Base-by-base conservation (phyloP, 2,888 invertebrate genomes). In the Pomacea canaliculata region DNA sequence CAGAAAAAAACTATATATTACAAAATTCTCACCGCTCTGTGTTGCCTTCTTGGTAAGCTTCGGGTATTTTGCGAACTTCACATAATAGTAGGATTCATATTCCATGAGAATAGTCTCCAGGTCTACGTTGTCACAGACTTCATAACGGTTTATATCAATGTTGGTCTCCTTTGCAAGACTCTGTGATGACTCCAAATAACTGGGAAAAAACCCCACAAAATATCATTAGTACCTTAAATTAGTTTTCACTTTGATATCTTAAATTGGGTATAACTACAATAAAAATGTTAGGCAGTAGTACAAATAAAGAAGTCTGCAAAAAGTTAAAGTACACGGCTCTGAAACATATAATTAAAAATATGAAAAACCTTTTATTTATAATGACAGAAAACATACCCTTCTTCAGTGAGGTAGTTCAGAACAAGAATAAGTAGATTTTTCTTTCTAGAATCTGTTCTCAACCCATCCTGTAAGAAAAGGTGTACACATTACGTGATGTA, bases 61-160 rank as follows among this genome's bases (percentile, higher is more conserved):
- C 0, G 97, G 97, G 89, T 95, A 94, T 90, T 95, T 96, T 89
- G 95, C 95, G 92, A 96, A 97, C 86, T 96, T 94, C 67, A 95
- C 92, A 85, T 94, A 93, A 90, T 95, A 96, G 91, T 95, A 97
- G 81, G 95, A 95, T 87, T 95, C 95, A 91, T 95, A 98, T 86
- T 97, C 97, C 92, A 96, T 94, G 77, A 97, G 91, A 82, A 98
- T 95, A 66, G 95, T 95, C 81, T 96, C 95, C 87, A 98, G 92
- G 90, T 97, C 97, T 77, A 98, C 94, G 87, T 98, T 98, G 88
- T 98, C 98, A 90, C 97, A 98, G 62, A 97, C 91, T 81, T 91
- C 91, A 87, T 87, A 91, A 75, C 93, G 94, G 10, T 92, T 93
- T 0, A 94, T 92, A 82, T 90, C 90, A 16, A 97, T 91, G 66